Evolutionary conservation across 2,888 invertebrate species (phyloP), one percentile per base, ranked within the genome.

Genomic region (Deilephila elpenor): DNA sequence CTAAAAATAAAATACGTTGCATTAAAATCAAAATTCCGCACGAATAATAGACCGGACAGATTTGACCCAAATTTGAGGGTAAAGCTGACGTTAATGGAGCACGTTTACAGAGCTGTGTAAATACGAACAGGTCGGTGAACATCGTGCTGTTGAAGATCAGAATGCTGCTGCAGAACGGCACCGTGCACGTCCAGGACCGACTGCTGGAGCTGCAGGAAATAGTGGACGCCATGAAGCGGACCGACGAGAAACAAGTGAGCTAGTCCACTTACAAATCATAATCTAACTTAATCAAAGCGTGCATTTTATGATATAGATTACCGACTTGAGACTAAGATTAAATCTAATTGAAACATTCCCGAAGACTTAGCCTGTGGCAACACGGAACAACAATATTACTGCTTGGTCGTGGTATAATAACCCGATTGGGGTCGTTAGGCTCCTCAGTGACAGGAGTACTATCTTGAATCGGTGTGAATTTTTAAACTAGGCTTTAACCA

Each of bases 121-220:
- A 34, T 5, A 3, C 59, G 3, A 11, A 44, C 25, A 93, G 93
- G 73, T 92, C 94, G 0, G 92, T 94, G 20, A 93, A 93, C 59
- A 89, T 88, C 88, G 92, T 93, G 20, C 78, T 93, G 14, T 72
- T 83, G 73, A 94, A 94, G 78, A 93, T 94, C 56, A 92, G 89
- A 74, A 76, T 91, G 17, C 76, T 94, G 14, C 87, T 94, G 1
- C 91, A 91, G 75, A 94, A 94, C 72, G 94, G 94, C 1, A 93
- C 94, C 0, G 77, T 85, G 0, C 91, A 92, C 71, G 91, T 93
- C 19, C 91, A 93, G 74, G 93, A 93, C 0, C 86, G 85, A 59
- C 75, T 94, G 71, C 59, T 75, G 1, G 88, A 91, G 32, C 81
- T 94, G 1, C 92, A 93, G 75, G 78, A 78, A 0, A 80, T 82